Evolutionary conservation across 2,113 vertebrate species (phyloP).

Genomic region (Eulemur macaco): DNA sequence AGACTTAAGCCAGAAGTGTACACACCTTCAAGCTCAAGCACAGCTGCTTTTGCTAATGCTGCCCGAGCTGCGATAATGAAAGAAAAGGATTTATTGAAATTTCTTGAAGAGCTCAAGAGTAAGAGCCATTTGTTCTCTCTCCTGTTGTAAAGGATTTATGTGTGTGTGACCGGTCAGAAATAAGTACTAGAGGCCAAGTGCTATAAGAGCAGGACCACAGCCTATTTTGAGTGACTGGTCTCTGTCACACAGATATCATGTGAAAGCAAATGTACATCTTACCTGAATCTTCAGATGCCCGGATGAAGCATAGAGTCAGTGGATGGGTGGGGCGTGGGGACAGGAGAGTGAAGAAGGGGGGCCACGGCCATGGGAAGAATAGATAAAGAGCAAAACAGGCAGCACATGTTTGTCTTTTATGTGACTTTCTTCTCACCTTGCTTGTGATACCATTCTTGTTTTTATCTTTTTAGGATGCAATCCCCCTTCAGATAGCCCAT

Average conservation of each 20-base stretch:
- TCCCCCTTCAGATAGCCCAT: constrained; percentile 67
- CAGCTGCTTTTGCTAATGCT: constrained; percentile 47
- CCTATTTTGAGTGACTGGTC: neutral
- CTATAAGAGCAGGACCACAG: neutral
- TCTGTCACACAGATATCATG: neutral
- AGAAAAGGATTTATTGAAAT: constrained; percentile 60
- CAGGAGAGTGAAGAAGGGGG: neutral
- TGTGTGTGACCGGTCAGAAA: neutral
- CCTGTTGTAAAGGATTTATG: neutral
- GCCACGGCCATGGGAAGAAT: neutral
- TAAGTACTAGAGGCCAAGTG: neutral
- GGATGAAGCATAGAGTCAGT: neutral
- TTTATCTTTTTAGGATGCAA: constrained; percentile 53
- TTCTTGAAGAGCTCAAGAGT: constrained; percentile 69
- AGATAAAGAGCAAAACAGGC: neutral
- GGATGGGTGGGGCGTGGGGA: no score
- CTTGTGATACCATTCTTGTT: neutral
- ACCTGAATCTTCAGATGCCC: neutral
- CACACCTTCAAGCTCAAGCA: constrained; percentile 17
- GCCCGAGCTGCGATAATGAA: constrained; percentile 47
- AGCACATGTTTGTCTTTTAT: neutral
- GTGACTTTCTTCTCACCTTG: neutral
- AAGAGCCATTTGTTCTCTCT: constrained; percentile 12
- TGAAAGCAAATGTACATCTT: neutral
- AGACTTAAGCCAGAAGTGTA: neutral